Base-by-base conservation (phyloP, 2,113 vertebrate genomes). In the Anguilla japonica region DNA sequence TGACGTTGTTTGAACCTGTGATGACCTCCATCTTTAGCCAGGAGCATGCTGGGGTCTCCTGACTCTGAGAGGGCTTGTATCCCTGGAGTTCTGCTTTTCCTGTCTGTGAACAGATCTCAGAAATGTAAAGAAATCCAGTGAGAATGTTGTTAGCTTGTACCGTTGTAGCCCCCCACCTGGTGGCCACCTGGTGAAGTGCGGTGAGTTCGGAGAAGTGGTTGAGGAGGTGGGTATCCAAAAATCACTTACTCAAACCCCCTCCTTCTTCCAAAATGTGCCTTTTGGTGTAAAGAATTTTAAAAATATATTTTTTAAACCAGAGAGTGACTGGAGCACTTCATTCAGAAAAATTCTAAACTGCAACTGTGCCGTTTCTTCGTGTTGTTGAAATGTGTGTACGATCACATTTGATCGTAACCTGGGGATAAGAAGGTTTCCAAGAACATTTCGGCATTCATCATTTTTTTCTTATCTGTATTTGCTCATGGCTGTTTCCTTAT, bases 251-350 rank as follows among this genome's bases (percentile, higher is more conserved):
- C 50, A 53, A 53, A 53, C 22, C 22, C 60, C 22, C 18, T 67
- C 60, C 22, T 5, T 5, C 60, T 11, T 11, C 16, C 53, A 22
- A 7, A 63, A 63, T 41, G 83, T 92, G 81, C 71, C 50, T 83
- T 86, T 29, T 34, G 87, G 86, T 60, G 34, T 82, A 81, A 83
- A 89, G 84, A 92, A 92, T 1, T 34, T 34, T 91, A 88, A 93
- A 93, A 87, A 53, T 26, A 15, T 15, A 22, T 29, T 75, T 71
- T 75, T 75, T 29, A 75, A 75, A 75, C n/a, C 71, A 34, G 71
- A 75, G 71, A 75, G 26, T 26, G 60, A 26, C 60, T 67, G 18
- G 60, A 22, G 20, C 26, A 20, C 22, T 67, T 67, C 60, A 22
- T 67, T 67, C 2, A 3, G 18, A 7, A 67, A 22, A 22, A 67